A percentile compares a stretch with the other conserved stretches of the same genome.
Evolutionary conservation across 2,797 vertebrate genomes (phyloP).

Genomic region (Cottoperca gobio): DNA sequence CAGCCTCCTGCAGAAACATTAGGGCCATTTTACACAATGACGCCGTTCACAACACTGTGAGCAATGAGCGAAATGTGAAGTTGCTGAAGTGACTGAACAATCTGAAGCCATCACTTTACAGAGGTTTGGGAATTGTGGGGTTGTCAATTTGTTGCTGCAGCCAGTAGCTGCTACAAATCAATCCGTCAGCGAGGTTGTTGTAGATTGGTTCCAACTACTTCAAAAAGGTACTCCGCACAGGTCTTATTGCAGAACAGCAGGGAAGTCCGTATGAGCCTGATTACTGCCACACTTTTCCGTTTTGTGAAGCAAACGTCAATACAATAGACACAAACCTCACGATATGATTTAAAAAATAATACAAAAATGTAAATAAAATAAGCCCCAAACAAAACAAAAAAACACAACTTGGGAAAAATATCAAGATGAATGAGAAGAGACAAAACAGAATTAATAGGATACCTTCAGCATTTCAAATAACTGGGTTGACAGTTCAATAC

Average conservation of each 20-base stretch:
- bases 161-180: conserved; percentile 34
- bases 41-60: conserved; percentile 1
- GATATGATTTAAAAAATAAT: too few relatives aligned
- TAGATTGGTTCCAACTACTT: conserved; percentile 8
- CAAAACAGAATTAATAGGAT: too few relatives aligned
- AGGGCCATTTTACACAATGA: conserved; percentile 25
- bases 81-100: conserved; percentile 12
- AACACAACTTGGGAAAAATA: too few relatives aligned
- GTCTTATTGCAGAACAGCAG: conserved; percentile 21
- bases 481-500: too few relatives aligned
- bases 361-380: too few relatives aligned
- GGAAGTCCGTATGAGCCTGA: conserved; percentile 16
- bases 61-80: conserved; percentile 15
- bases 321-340: too few relatives aligned
- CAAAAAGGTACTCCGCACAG: conserved; percentile 5
- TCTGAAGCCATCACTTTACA: neutral
- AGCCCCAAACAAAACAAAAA: too few relatives aligned
- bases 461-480: too few relatives aligned
- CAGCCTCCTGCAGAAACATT: conserved; percentile 30
- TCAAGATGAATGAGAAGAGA: too few relatives aligned
- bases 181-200: conserved; percentile 10
- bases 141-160: conserved; percentile 29
- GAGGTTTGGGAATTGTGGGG: neutral
- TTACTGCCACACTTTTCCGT: conserved; percentile 16
- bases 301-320: accelerated